Conservation (phyloP, 2,113 vertebrate genomes). For the Anas platyrhynchos region DNA sequence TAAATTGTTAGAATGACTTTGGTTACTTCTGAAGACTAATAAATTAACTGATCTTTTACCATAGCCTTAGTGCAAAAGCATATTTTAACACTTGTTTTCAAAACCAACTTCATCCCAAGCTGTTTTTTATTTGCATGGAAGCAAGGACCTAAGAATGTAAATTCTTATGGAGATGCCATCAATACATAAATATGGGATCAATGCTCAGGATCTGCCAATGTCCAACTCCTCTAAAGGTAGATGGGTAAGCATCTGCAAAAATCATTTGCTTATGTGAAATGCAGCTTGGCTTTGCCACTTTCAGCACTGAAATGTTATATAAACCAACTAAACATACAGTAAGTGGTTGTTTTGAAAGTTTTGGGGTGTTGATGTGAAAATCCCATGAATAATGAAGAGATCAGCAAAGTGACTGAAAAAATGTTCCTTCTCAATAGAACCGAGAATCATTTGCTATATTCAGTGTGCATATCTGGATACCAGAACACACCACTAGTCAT, state of each 20-base stretch:
- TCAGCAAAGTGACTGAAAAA: background rate
- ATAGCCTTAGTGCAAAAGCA: background rate
- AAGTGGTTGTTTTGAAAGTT: background rate
- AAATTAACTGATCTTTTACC: background rate
- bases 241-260: background rate
- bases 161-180: background rate
- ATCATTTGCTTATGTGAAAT: background rate
- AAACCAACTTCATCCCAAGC: background rate
- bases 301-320: background rate
- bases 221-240: background rate
- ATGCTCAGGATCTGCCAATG: background rate
- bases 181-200: background rate
- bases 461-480: background rate
- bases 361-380: background rate
- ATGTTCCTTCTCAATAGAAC: background rate
- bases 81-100: background rate
- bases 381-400: background rate
- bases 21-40: background rate
- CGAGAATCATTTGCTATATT: background rate
- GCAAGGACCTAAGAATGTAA: background rate
- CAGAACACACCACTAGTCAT: background rate
- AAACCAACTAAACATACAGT: background rate
- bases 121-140: background rate
- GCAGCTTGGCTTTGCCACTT: background rate
- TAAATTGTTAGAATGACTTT: background rate